Base-by-base conservation (phyloP, 2,113 vertebrate species). In the Craseonycteris thonglongyai region DNA sequence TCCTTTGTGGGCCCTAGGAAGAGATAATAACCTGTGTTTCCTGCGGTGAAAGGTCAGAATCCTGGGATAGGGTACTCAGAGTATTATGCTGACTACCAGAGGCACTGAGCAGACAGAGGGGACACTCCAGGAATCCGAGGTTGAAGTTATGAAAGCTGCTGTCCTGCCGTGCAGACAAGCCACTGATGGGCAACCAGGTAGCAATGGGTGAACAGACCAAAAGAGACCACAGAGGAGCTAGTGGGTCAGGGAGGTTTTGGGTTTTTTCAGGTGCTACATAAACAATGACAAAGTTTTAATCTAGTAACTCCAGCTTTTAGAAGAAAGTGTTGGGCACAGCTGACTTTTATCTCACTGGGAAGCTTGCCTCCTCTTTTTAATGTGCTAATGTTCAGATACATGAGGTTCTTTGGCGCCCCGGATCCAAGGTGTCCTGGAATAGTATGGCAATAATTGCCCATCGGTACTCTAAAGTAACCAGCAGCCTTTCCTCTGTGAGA, bases 361-460 rank as follows among this genome's bases (percentile, higher is more conserved):
- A 81, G 76, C 45, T 54, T 2, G 68, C 75, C 63, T 61, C 18
- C 63, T 95, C 78, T 26, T 95, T 96, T 94, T 65, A 94, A 81
- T 65, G 22, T 76, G 59, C 38, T 88, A 58, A 86, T 26, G 14
- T 94, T 97, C 90, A 96, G 92, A 96, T 56, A 58, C 22, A 82
- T 40, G 21, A 87, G 74, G 71, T 61, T 91, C 93, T 92, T 87
- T 72, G 56, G 84, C 96, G 74, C 75, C 79, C 42, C 97, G 26
- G 30, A 86, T 94, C 69, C 92, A 91, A 97, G 82, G 80, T 94
- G 90, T 97, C 91, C 83, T 90, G 96, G 96, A 88, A 88, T 21
- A 61, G 87, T 94, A 89, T 10, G 19, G 86, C 63, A 94, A 90
- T 74, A 84, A 93, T 95, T 96, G 89, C 63, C 94, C 97, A 97